Evolutionary conservation across 2,888 invertebrate species (phyloP), one percentile per base, ranked within the genome.

Genomic region (Agonopterix heracliana): DNA sequence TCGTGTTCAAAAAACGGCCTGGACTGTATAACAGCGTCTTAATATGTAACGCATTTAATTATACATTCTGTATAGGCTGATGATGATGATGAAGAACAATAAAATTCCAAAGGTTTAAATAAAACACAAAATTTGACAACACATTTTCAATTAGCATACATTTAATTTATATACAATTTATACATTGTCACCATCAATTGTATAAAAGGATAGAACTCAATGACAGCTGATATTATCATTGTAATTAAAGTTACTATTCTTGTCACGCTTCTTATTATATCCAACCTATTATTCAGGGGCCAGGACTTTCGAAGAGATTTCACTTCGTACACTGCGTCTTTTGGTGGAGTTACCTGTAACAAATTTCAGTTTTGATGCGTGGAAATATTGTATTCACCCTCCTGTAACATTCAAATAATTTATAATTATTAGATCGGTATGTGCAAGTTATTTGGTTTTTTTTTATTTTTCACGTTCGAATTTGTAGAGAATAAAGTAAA

Each of bases 131-230:
- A n/a, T n/a, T n/a, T n/a, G 26, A 26, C 26, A 26, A 5, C 5
- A 26, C 26, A 26, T 17, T 17, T 17, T 17, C 3, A 17, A 17
- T 17, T 2, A 17, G 4, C 17, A 17, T 17, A 17, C 17, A 17
- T 26, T 26, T 26, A 26, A 26, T 26, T 5, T 1, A 1, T 5
- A 7, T 26, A 5, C 26, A 26, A 26, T 26, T 5, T 26, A 26
- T 7, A 26, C 26, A 26, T 5, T 26, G 26, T 26, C 26, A 26
- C 26, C 26, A 26, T 5, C 5, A 26, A 26, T 2, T 60, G 55
- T 0, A 83, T 50, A 9, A 81, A 49, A 0, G 85, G 81, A 34
- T 75, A 84, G 50, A 84, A 78, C 50, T 87, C 86, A 0, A 78
- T 46, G 0, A 68, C 50, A 0, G 74, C 78, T 0, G 77, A 66